A percentile compares a stretch with the other conserved stretches of the same genome.
phyloP scores from a whole-genome alignment of 2,797 vertebrate species.

The Chromobotia macracanthus region DNA sequence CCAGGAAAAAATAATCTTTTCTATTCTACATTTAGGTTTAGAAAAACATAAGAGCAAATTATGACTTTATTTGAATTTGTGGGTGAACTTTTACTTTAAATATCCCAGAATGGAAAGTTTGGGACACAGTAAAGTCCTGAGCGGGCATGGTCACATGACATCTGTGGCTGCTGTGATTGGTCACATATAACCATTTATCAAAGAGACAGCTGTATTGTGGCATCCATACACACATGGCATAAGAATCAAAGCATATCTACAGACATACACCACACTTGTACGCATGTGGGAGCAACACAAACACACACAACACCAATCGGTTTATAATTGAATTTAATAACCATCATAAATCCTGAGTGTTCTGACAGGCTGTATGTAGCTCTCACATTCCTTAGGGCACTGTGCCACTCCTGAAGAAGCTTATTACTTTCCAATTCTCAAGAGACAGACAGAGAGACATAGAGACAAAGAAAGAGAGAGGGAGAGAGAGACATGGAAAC shows the following conservation, averaged over 20 bases:
- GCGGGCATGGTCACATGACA: background rate
- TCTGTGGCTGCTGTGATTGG: background rate
- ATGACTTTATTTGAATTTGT: too few species aligned
- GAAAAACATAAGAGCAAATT: too few species aligned
- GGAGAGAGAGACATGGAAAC: background rate
- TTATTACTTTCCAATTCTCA: constrained; percentile 49
- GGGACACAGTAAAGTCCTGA: background rate
- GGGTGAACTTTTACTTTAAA: too few species aligned
- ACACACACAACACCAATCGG: constrained; percentile 43
- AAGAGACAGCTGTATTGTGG: background rate
- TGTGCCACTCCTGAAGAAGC: constrained; percentile 32
- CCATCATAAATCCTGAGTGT: constrained; percentile 46
- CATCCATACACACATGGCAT: constrained; percentile 2
- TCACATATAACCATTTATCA: constrained; percentile 7
- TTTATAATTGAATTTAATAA: constrained; percentile 71
- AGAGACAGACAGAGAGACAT: constrained; percentile 1
- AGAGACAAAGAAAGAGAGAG: constrained; percentile 12
- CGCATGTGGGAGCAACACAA: background rate
- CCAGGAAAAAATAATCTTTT: too few species aligned
- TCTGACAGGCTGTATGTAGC: constrained; percentile 48
- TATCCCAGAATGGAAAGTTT: background rate
- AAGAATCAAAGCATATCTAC: constrained; percentile 22
- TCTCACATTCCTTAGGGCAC: too few species aligned
- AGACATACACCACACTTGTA: constrained; percentile 22
- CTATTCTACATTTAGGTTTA: too few species aligned